Evolutionary conservation across 2,113 vertebrate genomes (phyloP).

Genomic region (Daubentonia madagascariensis): DNA sequence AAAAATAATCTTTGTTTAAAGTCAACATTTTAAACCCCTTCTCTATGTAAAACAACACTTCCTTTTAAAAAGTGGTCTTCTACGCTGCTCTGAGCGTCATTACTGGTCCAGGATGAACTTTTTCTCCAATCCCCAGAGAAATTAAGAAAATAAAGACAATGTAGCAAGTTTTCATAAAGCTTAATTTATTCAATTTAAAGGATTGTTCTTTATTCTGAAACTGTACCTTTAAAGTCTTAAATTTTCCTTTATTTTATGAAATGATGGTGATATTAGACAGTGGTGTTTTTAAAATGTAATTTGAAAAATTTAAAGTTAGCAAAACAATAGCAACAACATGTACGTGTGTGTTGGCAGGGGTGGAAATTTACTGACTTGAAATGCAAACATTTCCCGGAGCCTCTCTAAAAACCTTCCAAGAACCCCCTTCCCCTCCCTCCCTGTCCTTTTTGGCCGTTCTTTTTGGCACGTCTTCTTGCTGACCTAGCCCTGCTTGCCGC

Average conservation of each 20-base stretch:
- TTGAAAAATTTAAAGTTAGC: not conserved
- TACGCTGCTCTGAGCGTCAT: not conserved
- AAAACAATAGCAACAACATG: not conserved
- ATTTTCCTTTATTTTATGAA: not conserved
- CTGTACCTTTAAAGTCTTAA: not conserved
- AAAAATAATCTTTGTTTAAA: conserved; percentile 47
- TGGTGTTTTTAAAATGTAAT: not conserved
- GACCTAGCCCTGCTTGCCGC: too few species aligned
- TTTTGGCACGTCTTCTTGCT: too few species aligned
- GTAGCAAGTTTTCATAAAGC: not conserved
- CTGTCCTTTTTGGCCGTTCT: too few species aligned
- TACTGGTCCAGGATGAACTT: not conserved
- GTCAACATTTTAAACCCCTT: conserved; percentile 48
- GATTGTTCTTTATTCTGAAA: not conserved
- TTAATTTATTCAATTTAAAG: not conserved
- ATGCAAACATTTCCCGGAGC: too few species aligned
- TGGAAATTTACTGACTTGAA: too few species aligned
- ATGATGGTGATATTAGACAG: not conserved
- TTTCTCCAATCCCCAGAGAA: not conserved
- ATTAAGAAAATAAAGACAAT: not conserved
- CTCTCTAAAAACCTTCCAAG: too few species aligned
- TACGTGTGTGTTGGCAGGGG: too few species aligned
- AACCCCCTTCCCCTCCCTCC: too few species aligned
- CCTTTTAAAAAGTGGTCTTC: not conserved
- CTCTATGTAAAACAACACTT: conserved; percentile 61